phyloP scores from a whole-genome alignment of 2,888 invertebrate species.

The Oxystoma pomonae region DNA sequence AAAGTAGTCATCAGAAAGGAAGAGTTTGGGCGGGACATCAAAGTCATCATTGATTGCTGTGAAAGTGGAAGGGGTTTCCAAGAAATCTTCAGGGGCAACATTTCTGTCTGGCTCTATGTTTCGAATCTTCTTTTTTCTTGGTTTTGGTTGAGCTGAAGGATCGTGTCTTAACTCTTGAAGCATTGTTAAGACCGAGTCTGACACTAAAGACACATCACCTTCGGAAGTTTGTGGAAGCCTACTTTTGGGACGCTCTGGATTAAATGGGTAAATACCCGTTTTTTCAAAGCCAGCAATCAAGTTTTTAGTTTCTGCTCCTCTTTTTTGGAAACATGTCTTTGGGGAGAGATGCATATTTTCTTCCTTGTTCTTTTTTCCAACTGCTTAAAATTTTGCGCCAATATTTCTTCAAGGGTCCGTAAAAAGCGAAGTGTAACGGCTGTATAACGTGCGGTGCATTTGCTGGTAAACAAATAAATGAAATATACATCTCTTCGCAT shows the following conservation, averaged over 20 bases:
- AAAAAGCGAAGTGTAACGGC: constrained; percentile 40
- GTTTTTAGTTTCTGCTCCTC: too few species aligned
- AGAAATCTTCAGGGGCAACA: neutral
- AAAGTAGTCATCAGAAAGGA: too few species aligned
- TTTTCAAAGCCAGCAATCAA: too few species aligned
- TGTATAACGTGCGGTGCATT: constrained; percentile 39
- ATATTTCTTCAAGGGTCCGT: constrained; percentile 35
- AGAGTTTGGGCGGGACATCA: too few species aligned
- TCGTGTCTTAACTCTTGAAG: neutral
- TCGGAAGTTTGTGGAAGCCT: neutral
- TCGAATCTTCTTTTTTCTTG: neutral
- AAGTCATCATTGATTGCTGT: too few species aligned
- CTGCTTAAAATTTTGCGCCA: constrained; percentile 14
- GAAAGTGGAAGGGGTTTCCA: too few species aligned
- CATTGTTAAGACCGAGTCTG: neutral
- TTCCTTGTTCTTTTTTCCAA: constrained; percentile 14
- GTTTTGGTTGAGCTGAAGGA: too few species aligned
- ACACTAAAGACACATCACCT: neutral
- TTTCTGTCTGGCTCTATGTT: neutral
- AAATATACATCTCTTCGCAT: constrained; percentile 39
- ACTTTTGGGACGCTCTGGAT: too few species aligned
- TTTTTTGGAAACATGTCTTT: constrained; percentile 15
- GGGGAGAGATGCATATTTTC: constrained; percentile 11
- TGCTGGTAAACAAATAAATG: constrained; percentile 39
- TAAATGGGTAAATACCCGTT: too few species aligned